A percentile compares a stretch with the other conserved stretches of the same genome.
phyloP scores from a whole-genome alignment of 2,888 invertebrate genomes.

The Vesta saturnalis region DNA sequence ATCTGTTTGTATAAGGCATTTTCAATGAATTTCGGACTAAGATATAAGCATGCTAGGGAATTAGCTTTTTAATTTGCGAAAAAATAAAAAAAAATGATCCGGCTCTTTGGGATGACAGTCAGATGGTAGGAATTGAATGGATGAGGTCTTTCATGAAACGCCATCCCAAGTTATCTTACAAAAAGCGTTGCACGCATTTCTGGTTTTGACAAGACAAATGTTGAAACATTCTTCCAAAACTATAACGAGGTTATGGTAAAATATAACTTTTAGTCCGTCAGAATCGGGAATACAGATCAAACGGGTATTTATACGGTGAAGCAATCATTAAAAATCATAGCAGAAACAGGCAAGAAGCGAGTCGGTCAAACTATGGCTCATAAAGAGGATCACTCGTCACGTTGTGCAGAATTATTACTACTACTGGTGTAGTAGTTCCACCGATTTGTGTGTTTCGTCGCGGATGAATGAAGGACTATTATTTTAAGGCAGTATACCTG shows the following conservation, averaged over 20 bases:
- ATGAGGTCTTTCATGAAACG: constrained; percentile 37
- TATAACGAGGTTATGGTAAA: neutral
- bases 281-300: constrained; percentile 48
- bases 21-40: constrained; percentile 37
- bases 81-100: neutral
- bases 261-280: constrained; percentile 32
- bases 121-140: constrained; percentile 34
- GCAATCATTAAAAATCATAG: constrained; percentile 41
- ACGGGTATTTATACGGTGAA: no score
- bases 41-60: constrained; percentile 30
- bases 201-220: constrained; percentile 19
- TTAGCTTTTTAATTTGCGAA: constrained; percentile 34
- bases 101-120: neutral
- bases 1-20: constrained; percentile 34
- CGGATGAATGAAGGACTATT: constrained; percentile 40
- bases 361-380: constrained; percentile 40
- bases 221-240: constrained; percentile 25
- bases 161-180: constrained; percentile 18
- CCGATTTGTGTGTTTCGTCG: constrained; percentile 48
- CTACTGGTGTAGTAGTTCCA: constrained; percentile 45
- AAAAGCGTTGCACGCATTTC: constrained; percentile 39
- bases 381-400: constrained; percentile 47
- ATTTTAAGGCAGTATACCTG: constrained; percentile 42
- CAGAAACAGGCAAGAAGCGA: constrained; percentile 28
- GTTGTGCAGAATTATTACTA: constrained; percentile 45